Conservation (phyloP, 2,888 invertebrate species). For the Alloscopus bannaensis region DNA sequence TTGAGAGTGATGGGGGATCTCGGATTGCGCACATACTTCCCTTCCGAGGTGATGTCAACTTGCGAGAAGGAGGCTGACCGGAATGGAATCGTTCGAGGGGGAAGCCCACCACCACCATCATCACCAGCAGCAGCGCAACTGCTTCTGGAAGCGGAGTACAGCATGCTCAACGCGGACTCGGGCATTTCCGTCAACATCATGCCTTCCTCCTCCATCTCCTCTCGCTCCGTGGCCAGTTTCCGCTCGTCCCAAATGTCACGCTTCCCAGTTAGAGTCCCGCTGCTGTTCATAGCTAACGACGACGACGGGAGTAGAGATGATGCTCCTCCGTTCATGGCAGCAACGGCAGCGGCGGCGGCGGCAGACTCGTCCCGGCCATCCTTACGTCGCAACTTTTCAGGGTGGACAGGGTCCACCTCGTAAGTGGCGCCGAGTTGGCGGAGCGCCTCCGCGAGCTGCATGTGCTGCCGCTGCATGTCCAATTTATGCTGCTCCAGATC, state of each 20-base stretch:
- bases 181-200: slow-evolving; percentile 44
- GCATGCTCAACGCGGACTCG: slow-evolving; percentile 17
- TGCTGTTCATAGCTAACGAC: not conserved
- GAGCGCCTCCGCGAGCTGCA: slow-evolving; percentile 48
- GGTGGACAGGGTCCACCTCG: not conserved
- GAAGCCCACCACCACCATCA: no score
- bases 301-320: not conserved
- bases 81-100: slow-evolving; percentile 81
- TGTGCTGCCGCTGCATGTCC: slow-evolving; percentile 55
- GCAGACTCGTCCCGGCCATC: slow-evolving; percentile 47
- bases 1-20: slow-evolving; percentile 72
- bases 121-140: no score
- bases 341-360: no score
- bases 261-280: slow-evolving; percentile 12
- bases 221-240: slow-evolving; percentile 44
- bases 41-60: slow-evolving; percentile 84
- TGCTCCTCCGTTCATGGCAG: slow-evolving; percentile 45
- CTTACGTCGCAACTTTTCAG: slow-evolving; percentile 24
- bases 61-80: slow-evolving; percentile 92
- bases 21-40: slow-evolving; percentile 77
- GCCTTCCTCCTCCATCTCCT: slow-evolving; percentile 27
- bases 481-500: slow-evolving; percentile 55
- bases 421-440: slow-evolving; percentile 19
- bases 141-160: slow-evolving; percentile 39
- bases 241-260: slow-evolving; percentile 51